phyloP scores from a whole-genome alignment of 2,888 invertebrate genomes.

The Xestia ashworthii region DNA sequence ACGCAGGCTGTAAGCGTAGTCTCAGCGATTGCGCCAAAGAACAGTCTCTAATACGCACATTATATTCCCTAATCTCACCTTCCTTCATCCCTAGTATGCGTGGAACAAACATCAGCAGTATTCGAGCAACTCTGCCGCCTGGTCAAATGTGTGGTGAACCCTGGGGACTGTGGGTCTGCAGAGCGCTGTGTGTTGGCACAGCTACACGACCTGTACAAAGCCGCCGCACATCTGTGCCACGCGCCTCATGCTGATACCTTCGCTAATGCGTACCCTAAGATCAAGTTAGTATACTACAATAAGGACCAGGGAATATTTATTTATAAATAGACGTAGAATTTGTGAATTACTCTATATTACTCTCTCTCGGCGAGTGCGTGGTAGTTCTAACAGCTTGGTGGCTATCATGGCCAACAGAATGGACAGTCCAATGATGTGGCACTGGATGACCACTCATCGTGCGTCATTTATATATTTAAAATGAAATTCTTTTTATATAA shows the following conservation, averaged over 20 bases:
- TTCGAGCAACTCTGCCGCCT: conserved; percentile 98
- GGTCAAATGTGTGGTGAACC: conserved; percentile 97
- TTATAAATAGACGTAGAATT: neutral
- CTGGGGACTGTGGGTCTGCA: conserved; percentile 98
- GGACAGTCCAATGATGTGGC: too few relatives aligned
- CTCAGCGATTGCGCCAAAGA: too few relatives aligned
- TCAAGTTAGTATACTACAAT: conserved; percentile 87
- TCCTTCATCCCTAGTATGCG: conserved; percentile 90
- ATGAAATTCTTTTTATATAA: too few relatives aligned
- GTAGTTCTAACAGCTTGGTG: too few relatives aligned
- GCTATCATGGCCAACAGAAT: too few relatives aligned
- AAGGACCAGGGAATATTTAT: neutral
- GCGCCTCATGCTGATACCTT: conserved; percentile 96
- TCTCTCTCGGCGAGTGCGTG: too few relatives aligned
- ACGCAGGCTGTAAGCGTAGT: too few relatives aligned
- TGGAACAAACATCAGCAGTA: conserved; percentile 96
- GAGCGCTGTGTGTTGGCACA: conserved; percentile 98
- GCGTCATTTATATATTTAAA: too few relatives aligned
- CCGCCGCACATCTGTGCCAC: conserved; percentile 95
- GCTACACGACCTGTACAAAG: conserved; percentile 97
- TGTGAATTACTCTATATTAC: too few relatives aligned
- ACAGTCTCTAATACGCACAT: too few relatives aligned
- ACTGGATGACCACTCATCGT: too few relatives aligned
- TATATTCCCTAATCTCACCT: neutral
- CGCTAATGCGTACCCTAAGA: conserved; percentile 96